A percentile compares a stretch with the other conserved stretches of the same genome.
These are phyloP conservation scores for Blennius ocellaris DNA, from an alignment of 2,113 vertebrate species.

Conservation along the genomic window DNA sequence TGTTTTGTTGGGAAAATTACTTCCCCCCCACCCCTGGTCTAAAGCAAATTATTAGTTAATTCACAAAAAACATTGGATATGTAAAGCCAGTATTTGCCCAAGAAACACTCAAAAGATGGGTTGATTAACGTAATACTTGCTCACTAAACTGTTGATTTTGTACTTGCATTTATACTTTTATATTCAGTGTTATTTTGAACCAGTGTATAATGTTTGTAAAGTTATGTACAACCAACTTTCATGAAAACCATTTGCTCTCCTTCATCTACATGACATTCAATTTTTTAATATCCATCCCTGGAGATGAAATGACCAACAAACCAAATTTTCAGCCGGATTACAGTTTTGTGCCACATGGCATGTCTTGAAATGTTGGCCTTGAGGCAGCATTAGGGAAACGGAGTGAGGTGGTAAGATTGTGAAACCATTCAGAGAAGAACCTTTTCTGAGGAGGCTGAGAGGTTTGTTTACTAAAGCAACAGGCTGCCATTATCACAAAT, in stretches of 20 bases:
- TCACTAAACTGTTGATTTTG: too few species aligned
- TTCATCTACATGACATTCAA: slow-evolving; percentile 2
- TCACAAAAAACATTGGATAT: too few species aligned
- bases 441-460: slow-evolving; percentile 41
- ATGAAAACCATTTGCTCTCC: not conserved
- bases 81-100: too few species aligned
- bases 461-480: slow-evolving; percentile 42
- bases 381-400: not conserved
- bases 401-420: slow-evolving; percentile 1
- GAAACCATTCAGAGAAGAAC: slow-evolving; percentile 28
- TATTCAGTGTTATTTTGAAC: too few species aligned
- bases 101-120: too few species aligned
- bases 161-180: too few species aligned
- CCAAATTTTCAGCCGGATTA: not conserved
- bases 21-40: too few species aligned
- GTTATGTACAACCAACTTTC: not conserved
- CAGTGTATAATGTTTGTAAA: too few species aligned
- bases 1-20: too few species aligned
- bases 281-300: not conserved
- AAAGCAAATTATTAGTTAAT: too few species aligned
- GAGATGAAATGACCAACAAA: slow-evolving; percentile 2
- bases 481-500: slow-evolving; percentile 59
- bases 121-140: too few species aligned
- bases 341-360: not conserved
- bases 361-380: not conserved